Evolutionary conservation across 2,113 vertebrate genomes (phyloP), one percentile per base, ranked within the genome.

Genomic region (Nansenia antarctica): DNA sequence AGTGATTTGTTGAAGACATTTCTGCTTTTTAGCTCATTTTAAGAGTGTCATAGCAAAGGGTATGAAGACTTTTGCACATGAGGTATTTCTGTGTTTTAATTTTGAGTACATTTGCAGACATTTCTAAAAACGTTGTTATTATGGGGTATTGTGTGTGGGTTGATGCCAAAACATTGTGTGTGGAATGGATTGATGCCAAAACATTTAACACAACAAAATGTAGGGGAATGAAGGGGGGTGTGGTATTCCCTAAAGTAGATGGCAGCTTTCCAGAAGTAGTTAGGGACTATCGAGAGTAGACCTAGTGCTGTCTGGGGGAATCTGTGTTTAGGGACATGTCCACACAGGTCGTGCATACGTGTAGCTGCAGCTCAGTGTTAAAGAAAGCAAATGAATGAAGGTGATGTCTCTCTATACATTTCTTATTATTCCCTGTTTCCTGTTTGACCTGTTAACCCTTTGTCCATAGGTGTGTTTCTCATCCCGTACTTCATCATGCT

Each of bases 401-500:
- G 3, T 54, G 3, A 62, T 35, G 9, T 8, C 0, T 35, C 29
- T 15, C 9, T 22, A 32, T 2, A 42, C 34, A 11, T 47, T 27
- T 24, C 3, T 8, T 12, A n/a, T 52, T 27, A 26, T 12, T 62
- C 9, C 12, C n/a, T 27, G 63, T 69, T 12, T 61, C 65, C 32
- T 64, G 14, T 0, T 3, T 58, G 20, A 9, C 8, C 2, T 57
- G 1, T 58, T 63, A 70, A 8, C 1, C 22, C 65, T 24, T 29
- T 74, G 39, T 52, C 67, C 60, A 3, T 77, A 95, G 94, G 94
- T 34, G 88, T 92, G 35, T 95, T 95, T 77, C 92, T 95, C 78
- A 94, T 94, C 77, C 93, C 94, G 0, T 95, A 94, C 78, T 91
- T 92, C 87, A 89, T 94, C 67, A 94, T 94, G 94, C 90, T 94